Base-by-base conservation (phyloP, 2,888 invertebrate species). In the Limenitis camilla region DNA sequence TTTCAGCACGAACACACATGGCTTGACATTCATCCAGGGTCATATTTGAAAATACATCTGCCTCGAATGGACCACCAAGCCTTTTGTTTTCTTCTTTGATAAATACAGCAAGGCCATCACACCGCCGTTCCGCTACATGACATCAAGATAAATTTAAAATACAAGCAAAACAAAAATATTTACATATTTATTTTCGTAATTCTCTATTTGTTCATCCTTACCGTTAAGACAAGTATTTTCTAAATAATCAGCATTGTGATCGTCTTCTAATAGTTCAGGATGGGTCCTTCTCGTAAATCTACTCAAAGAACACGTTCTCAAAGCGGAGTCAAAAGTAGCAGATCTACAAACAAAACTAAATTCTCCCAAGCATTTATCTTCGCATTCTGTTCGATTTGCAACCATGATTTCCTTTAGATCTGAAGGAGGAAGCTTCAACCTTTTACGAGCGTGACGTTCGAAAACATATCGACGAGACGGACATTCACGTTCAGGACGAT, bases 211-310 rank as follows among this genome's bases (percentile, higher is more conserved):
- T 33, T 32, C 8, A 41, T 33, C 42, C 65, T 65, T 88, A 96
- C 96, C 94, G 71, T 94, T 95, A 8, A 96, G 82, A 74, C 96
- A 96, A 43, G 96, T 95, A 70, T 96, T 96, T 87, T 96, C 96
- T 68, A 96, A 86, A 76, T 96, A 96, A 74, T 96, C 96, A 1
- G 94, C 92, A 72, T 94, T 94, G 2, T 95, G 92, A 72, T 96
- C 95, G 66, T 96, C 94, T 75, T 94, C 93, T 43, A 96, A 80
- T 8, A 94, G 81, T 67, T 95, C 94, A 0, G 96, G 95, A 74
- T 96, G 95, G 0, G 96, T 95, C 68, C 96, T 89, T 65, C 96
- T 87, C 0, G 96, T 96, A 70, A 95, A 95, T 70, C 91, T 78
- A 71, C 95, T 95, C 33, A 96, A 78, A 6, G 92, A 92, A 69